Evolutionary conservation across 2,888 invertebrate genomes (phyloP).

Genomic region (Brachypterus glaber): DNA sequence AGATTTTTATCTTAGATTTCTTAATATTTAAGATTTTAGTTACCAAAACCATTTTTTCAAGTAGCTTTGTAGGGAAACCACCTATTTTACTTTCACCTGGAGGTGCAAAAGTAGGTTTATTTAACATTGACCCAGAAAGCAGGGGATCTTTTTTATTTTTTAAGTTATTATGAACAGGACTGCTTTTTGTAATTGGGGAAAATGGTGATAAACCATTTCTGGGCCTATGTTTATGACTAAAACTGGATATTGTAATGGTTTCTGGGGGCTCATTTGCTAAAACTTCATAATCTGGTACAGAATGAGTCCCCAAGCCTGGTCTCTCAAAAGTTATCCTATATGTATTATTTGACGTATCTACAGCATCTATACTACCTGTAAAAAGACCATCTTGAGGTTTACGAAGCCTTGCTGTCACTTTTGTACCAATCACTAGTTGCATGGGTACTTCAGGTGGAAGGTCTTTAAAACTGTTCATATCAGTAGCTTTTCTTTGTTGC

Average conservation of each 20-base stretch:
- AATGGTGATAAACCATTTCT: conserved; percentile 44
- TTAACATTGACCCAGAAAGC: conserved; percentile 46
- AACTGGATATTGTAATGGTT: conserved; percentile 76
- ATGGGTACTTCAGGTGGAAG: conserved; percentile 90
- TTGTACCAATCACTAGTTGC: conserved; percentile 89
- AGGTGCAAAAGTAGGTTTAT: conserved; percentile 27
- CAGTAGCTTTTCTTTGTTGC: conserved; percentile 82
- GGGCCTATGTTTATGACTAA: conserved; percentile 71
- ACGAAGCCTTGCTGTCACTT: conserved; percentile 81
- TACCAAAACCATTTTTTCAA: conserved; percentile 79
- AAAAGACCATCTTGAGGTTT: conserved; percentile 93
- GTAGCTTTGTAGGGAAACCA: conserved; percentile 73
- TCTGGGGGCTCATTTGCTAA: conserved; percentile 87
- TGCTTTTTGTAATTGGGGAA: conserved; percentile 42
- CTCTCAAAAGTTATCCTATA: conserved; percentile 93
- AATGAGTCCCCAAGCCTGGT: conserved; percentile 85
- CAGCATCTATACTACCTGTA: conserved; percentile 81
- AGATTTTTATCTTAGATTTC: conserved; percentile 64
- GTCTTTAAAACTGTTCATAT: conserved; percentile 68
- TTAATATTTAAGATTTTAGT: conserved; percentile 79
- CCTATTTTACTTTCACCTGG: conserved; percentile 52
- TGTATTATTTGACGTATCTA: conserved; percentile 88
- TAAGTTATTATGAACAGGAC: conserved; percentile 32
- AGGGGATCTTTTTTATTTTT: conserved; percentile 59
- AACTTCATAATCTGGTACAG: conserved; percentile 94